These are phyloP conservation scores for Sylvicapra grimmia DNA, from an alignment of 2,113 vertebrate genomes.

Conservation along the genomic window DNA sequence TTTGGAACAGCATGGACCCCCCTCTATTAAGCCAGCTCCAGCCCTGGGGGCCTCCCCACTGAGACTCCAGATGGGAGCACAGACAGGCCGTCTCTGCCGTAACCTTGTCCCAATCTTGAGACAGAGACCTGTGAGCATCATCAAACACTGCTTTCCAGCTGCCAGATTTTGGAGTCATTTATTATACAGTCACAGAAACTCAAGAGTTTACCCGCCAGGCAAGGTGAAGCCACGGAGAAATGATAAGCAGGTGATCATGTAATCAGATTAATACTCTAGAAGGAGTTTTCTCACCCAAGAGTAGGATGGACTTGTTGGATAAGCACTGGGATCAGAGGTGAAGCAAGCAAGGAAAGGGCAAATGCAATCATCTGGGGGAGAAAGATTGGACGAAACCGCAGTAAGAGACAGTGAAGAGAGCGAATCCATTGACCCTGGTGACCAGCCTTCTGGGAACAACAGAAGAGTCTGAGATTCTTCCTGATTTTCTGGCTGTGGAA, in stretches of 20 bases:
- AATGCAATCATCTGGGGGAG: not conserved
- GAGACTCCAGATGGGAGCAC: not conserved
- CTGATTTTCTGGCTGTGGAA: not conserved
- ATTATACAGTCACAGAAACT: not conserved
- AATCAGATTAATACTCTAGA: not conserved
- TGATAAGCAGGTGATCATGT: not conserved
- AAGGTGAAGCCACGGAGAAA: not conserved
- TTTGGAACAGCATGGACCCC: rapidly evolving
- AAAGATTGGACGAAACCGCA: not conserved
- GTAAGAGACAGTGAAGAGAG: rapidly evolving
- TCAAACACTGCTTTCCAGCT: not conserved
- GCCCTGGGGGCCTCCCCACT: not conserved
- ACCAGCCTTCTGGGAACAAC: not conserved
- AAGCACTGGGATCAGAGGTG: not conserved
- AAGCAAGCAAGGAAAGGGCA: not conserved
- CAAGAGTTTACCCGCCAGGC: not conserved
- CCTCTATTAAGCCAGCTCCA: too few relatives aligned
- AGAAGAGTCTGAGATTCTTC: not conserved
- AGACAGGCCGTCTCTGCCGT: not conserved
- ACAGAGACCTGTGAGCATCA: not conserved
- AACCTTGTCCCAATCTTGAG: not conserved
- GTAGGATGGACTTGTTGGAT: not conserved
- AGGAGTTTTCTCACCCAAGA: not conserved
- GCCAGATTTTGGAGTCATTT: not conserved
- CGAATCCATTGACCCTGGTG: not conserved